Evolutionary conservation across 2,113 vertebrate species (phyloP).

Genomic region (Lutjanus erythropterus): DNA sequence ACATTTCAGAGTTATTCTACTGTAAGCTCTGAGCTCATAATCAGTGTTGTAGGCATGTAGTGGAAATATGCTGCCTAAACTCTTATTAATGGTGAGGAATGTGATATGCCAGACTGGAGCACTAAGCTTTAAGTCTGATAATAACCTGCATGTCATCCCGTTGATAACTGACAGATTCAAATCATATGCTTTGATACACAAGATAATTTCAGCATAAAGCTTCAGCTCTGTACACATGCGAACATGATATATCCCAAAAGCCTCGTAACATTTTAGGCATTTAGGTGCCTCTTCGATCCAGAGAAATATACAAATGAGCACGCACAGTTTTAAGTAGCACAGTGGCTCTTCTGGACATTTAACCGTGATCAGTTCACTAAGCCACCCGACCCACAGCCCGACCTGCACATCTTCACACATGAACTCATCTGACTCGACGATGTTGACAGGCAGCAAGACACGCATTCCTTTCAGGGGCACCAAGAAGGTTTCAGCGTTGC

Average conservation of each 20-base stretch:
- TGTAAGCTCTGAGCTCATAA: not conserved
- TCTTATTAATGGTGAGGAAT: not conserved
- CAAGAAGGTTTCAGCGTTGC: slow-evolving; percentile 46
- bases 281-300: slow-evolving; percentile 14
- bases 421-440: not conserved
- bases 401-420: slow-evolving; percentile 11
- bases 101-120: not conserved
- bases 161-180: slow-evolving; percentile 17
- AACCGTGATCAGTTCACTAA: not conserved
- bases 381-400: not conserved
- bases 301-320: not conserved
- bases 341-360: not conserved
- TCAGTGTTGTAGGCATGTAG: not conserved
- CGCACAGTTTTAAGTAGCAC: not conserved
- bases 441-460: slow-evolving; percentile 30
- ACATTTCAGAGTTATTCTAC: slow-evolving; percentile 11
- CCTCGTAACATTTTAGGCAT: not conserved
- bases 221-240: slow-evolving; percentile 5
- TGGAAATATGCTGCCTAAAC: not conserved
- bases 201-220: slow-evolving; percentile 14
- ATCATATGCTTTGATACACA: slow-evolving; percentile 36
- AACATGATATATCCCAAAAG: slow-evolving; percentile 21
- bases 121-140: not conserved
- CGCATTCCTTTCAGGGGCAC: slow-evolving; percentile 60
- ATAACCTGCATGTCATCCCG: not conserved